Evolutionary conservation across 2,113 vertebrate species (phyloP).

Genomic region (Xiphorhynchus elegans): DNA sequence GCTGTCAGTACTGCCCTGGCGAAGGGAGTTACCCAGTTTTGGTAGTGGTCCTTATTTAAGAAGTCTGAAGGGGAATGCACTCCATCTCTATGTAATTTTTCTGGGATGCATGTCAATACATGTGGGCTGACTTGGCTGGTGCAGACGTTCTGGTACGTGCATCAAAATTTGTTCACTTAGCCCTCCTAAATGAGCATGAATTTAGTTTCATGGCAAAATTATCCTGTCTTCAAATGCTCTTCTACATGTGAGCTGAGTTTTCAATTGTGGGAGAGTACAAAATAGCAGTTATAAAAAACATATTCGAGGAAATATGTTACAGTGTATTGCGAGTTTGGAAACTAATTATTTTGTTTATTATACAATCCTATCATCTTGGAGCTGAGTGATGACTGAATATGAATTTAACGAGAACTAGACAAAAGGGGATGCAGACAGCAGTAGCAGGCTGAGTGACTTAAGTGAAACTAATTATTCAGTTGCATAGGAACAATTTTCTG

Average conservation of each 20-base stretch:
- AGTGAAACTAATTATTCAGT: constrained; percentile 45
- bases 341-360: constrained; percentile 59
- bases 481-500: constrained; percentile 55
- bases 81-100: background rate
- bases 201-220: constrained; percentile 22
- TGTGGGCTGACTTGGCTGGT: background rate
- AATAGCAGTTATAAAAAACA: background rate
- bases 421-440: background rate
- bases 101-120: background rate
- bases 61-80: background rate
- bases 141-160: background rate
- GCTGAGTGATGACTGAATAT: constrained; percentile 9
- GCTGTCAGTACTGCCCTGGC: background rate
- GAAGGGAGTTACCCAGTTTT: background rate
- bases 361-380: constrained; percentile 7
- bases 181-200: background rate
- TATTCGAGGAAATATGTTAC: constrained; percentile 30
- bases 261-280: background rate
- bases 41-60: background rate
- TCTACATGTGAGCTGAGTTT: background rate
- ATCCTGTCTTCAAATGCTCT: background rate
- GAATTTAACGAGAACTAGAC: constrained; percentile 39
- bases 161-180: background rate
- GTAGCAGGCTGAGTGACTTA: constrained; percentile 25
- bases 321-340: background rate